These are phyloP conservation scores for Metellina segmentata DNA, from an alignment of 2,888 invertebrate species.

Conservation along the genomic window DNA sequence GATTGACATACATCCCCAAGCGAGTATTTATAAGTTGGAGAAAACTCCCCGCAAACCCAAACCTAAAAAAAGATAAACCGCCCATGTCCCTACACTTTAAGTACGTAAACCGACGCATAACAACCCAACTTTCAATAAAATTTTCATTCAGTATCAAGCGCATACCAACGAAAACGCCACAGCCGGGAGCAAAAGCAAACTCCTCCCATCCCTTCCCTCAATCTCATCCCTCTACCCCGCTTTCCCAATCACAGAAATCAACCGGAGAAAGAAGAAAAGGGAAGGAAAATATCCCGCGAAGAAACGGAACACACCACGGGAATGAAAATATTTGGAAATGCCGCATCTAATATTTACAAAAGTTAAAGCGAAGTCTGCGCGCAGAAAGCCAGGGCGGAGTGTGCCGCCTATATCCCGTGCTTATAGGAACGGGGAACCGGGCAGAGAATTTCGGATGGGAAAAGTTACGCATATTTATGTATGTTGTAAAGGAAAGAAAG, in stretches of 20 bases:
- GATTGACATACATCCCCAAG: neutral
- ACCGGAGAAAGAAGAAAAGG: neutral
- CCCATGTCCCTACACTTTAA: too few relatives aligned
- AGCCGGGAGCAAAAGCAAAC: neutral
- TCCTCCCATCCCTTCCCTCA: neutral
- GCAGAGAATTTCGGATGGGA: conserved; percentile 2
- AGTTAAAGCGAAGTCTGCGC: neutral
- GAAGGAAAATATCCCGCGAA: neutral
- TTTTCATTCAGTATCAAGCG: neutral
- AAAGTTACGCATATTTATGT: conserved; percentile 2
- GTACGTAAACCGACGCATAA: neutral
- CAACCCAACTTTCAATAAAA: neutral
- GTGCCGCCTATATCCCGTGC: too few relatives aligned
- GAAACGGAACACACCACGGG: neutral
- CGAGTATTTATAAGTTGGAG: neutral
- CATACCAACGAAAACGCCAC: neutral
- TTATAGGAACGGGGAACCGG: too few relatives aligned
- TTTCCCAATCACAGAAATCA: conserved; percentile 22
- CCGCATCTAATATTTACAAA: conserved; percentile 45
- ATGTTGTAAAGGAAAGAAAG: neutral
- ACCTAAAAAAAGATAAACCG: too few relatives aligned
- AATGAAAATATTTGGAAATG: conserved; percentile 36
- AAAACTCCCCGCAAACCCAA: too few relatives aligned
- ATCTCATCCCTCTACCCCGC: neutral
- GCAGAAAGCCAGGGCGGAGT: neutral